Evolutionary conservation across 2,113 vertebrate species (phyloP), one percentile per base, ranked within the genome.

Genomic region (Lepisosteus osseus): DNA sequence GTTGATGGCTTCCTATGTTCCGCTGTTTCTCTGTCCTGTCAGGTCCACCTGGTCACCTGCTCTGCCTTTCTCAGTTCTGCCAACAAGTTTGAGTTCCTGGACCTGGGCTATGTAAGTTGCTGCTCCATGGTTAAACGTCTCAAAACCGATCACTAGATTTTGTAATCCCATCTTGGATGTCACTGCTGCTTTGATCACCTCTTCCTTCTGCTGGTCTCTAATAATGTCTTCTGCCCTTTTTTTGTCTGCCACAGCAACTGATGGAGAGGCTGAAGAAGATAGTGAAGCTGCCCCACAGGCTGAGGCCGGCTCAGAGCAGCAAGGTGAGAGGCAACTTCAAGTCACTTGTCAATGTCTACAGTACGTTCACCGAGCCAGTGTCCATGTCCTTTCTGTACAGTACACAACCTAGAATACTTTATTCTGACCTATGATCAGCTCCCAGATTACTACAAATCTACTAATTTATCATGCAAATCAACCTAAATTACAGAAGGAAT

Each of bases 51-150:
- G 67, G 94, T 95, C 77, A 95, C 95, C 73, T 96, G 94, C 71
- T 98, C 95, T 0, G 94, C 95, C 3, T 96, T 97, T 79, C 93
- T 96, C 82, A 95, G 93, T 84, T 92, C 93, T 0, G 96, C 95
- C 70, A 98, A 92, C 88, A 97, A 95, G 85, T 95, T 93, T 0
- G 95, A 98, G 78, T 97, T 97, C 80, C 80, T 97, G 82, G 95
- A 97, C 77, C 90, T 98, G 86, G 95, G 95, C 68, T 96, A 97
- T 0, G 96, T 96, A 88, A 95, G 95, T 95, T 41, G 14, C 15
- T 12, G 42, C 55, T 13, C 41, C n/a, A 42, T 41, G 47, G 47
- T 51, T 51, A 29, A 29, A 29, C 29, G 29, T 29, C 29, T 51
- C 9, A 51, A 51, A 6, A 51, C 5, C 47, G 47, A 51, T 29